phyloP scores from a whole-genome alignment of 1,140 invertebrate genomes.

The Cephus cinctus region DNA sequence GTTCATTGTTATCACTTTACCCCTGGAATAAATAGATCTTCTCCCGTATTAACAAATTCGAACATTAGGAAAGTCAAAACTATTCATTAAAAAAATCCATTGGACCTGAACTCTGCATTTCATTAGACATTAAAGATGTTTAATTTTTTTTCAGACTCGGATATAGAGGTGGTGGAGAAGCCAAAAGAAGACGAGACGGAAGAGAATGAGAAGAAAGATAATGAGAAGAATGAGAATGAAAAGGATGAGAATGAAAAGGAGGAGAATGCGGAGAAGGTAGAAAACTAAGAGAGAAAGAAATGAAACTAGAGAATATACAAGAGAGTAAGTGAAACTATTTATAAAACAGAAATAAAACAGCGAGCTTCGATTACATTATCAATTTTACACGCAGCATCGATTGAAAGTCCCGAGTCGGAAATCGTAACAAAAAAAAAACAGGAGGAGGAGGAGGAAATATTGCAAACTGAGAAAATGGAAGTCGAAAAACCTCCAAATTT shows the following conservation, averaged over 20 bases:
- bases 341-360: not conserved
- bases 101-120: too few species aligned
- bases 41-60: too few species aligned
- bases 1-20: too few species aligned
- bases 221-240: constrained; percentile 18
- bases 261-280: constrained; percentile 6
- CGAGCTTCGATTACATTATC: not conserved
- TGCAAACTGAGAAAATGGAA: constrained; percentile 27
- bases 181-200: constrained; percentile 12
- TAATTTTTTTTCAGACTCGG: constrained; percentile 36
- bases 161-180: constrained; percentile 45
- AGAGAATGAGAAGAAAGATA: constrained; percentile 16
- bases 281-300: constrained; percentile 10
- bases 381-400: not conserved
- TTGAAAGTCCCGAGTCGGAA: not conserved
- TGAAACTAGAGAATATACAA: not conserved
- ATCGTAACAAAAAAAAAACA: not conserved
- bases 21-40: too few species aligned
- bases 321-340: not conserved
- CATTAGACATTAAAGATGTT: too few species aligned
- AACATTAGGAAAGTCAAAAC: too few species aligned
- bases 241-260: constrained; percentile 8
- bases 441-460: constrained; percentile 11
- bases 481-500: too few species aligned
- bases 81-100: too few species aligned